A percentile compares a stretch with the other conserved stretches of the same genome.
phyloP scores from a whole-genome alignment of 2,888 invertebrate genomes.

The Loripinus fragilis region DNA sequence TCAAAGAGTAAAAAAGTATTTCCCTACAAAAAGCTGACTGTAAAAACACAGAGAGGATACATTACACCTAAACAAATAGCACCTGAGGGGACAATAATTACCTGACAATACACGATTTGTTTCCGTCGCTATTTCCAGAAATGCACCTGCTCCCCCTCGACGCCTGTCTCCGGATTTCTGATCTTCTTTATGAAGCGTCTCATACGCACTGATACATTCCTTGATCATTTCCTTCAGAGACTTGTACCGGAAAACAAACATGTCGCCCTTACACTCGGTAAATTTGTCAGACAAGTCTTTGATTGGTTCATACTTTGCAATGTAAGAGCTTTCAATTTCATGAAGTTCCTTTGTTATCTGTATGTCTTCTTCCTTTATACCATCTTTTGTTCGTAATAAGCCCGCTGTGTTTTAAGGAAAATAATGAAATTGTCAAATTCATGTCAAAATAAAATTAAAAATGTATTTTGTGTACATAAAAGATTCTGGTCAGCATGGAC shows the following conservation, averaged over 20 bases:
- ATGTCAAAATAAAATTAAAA: too few relatives aligned
- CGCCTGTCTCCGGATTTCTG: background rate
- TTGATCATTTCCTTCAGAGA: constrained; percentile 5
- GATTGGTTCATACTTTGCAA: background rate
- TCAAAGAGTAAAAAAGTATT: too few relatives aligned
- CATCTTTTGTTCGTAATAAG: background rate
- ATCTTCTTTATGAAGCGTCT: background rate
- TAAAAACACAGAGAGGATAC: too few relatives aligned
- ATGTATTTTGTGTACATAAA: too few relatives aligned
- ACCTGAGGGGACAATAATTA: background rate
- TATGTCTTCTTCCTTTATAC: background rate
- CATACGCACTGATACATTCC: background rate
- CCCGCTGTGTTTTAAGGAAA: too few relatives aligned
- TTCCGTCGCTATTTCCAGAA: background rate
- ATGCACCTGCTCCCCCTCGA: background rate
- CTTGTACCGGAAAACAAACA: background rate
- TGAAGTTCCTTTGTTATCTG: background rate
- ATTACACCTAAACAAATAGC: too few relatives aligned
- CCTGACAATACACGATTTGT: background rate
- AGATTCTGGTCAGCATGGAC: too few relatives aligned
- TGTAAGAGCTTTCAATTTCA: background rate
- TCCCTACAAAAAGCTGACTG: too few relatives aligned
- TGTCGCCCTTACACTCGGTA: background rate
- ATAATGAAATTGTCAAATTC: too few relatives aligned
- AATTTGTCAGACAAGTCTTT: background rate